Evolutionary conservation across 2,888 invertebrate species (phyloP).

Genomic region (Punctoribates punctum): DNA sequence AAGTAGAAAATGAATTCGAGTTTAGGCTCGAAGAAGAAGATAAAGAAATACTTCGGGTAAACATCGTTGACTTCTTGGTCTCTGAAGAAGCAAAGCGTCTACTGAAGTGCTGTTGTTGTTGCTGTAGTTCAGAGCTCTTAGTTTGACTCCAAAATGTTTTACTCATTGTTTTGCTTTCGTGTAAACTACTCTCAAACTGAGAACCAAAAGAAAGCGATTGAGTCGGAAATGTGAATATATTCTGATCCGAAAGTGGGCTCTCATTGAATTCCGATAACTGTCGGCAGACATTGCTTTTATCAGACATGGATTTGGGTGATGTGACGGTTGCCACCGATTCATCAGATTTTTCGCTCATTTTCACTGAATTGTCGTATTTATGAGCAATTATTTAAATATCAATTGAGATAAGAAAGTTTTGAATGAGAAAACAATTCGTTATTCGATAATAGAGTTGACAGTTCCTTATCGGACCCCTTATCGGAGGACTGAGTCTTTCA

Average conservation of each 20-base stretch:
- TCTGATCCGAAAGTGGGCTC: neutral
- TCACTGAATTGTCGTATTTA: neutral
- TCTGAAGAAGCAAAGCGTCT: neutral
- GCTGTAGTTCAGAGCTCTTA: slow-evolving; percentile 14
- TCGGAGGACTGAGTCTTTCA: too few relatives aligned
- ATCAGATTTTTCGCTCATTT: neutral
- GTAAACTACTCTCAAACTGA: neutral
- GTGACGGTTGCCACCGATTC: neutral
- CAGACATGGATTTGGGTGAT: neutral
- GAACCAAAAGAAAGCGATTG: neutral
- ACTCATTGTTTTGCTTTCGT: slow-evolving; percentile 12
- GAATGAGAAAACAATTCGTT: too few relatives aligned
- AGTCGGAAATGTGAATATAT: neutral
- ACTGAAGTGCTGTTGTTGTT: slow-evolving; percentile 1
- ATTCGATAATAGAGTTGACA: too few relatives aligned
- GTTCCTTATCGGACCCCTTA: too few relatives aligned
- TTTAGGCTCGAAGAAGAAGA: slow-evolving; percentile 3
- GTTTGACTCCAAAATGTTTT: slow-evolving; percentile 29
- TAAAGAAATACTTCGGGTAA: slow-evolving; percentile 24
- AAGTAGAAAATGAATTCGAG: slow-evolving; percentile 20
- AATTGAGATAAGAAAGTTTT: neutral
- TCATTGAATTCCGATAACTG: slow-evolving; percentile 7
- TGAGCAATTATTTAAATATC: neutral
- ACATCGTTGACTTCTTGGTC: neutral
- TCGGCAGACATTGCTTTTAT: neutral